Percentiles rank a stretch among this genome's conserved stretches.
Evolutionary conservation across 2,888 invertebrate genomes (phyloP).

Genomic region (Polydesmus complanatus): DNA sequence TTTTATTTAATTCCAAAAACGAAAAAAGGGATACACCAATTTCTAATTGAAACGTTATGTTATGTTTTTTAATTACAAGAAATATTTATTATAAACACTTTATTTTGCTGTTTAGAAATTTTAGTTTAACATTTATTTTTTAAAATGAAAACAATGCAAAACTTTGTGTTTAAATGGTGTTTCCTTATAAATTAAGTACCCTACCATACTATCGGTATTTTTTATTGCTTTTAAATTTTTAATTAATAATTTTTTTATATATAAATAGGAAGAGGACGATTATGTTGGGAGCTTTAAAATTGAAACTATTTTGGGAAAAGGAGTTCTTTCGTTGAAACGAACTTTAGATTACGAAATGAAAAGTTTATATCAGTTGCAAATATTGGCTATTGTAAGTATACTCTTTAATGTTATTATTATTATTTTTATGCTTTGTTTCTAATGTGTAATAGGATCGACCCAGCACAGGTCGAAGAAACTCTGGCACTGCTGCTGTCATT

Average conservation of each 20-base stretch:
- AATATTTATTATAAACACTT: too few species aligned
- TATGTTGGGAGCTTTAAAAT: conserved; percentile 63
- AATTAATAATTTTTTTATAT: neutral
- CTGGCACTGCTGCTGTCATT: conserved; percentile 73
- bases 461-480: conserved; percentile 41
- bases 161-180: too few species aligned
- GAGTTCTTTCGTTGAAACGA: conserved; percentile 59
- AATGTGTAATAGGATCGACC: conserved; percentile 8
- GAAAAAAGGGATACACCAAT: too few species aligned
- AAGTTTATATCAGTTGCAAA: conserved; percentile 60
- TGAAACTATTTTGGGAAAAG: conserved; percentile 70
- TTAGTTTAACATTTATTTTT: too few species aligned
- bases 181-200: too few species aligned
- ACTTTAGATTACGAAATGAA: conserved; percentile 73
- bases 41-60: too few species aligned
- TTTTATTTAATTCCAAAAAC: too few species aligned
- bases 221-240: conserved; percentile 2
- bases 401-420: neutral
- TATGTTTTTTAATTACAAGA: too few species aligned
- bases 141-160: too few species aligned
- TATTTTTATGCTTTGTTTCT: neutral
- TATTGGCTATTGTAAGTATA: conserved; percentile 19
- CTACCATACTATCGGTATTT: too few species aligned
- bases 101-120: too few species aligned
- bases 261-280: conserved; percentile 45